These are phyloP conservation scores for Benthosema pterotum DNA, from an alignment of 2,797 vertebrate genomes.

Conservation along the genomic window DNA sequence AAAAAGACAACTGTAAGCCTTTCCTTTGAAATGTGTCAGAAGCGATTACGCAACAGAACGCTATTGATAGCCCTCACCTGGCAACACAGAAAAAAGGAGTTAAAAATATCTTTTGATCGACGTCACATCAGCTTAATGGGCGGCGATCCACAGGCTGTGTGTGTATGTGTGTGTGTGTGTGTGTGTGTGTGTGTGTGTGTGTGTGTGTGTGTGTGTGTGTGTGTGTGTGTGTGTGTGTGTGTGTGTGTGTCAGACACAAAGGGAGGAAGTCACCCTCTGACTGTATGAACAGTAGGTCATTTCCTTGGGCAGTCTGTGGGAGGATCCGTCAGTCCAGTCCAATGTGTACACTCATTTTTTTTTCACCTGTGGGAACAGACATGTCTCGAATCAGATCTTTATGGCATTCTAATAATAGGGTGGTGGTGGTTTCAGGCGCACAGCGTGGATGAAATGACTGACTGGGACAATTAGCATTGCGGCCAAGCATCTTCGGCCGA, in stretches of 20 bases:
- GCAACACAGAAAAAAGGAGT: slow-evolving; percentile 19
- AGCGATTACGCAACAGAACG: slow-evolving; percentile 11
- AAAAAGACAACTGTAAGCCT: too few species aligned
- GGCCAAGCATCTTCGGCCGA: too few species aligned
- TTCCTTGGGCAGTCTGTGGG: slow-evolving; percentile 38
- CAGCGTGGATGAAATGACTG: too few species aligned
- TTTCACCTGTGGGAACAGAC: too few species aligned
- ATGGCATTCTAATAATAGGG: too few species aligned
- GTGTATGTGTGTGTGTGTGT: slow-evolving; percentile 6
- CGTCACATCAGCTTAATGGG: slow-evolving; percentile 45
- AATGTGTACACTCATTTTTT: too few species aligned
- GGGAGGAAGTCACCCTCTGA: slow-evolving; percentile 61
- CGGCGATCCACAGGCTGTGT: slow-evolving; percentile 23
- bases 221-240: slow-evolving; percentile 34
- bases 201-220: slow-evolving; percentile 27
- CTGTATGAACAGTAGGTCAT: slow-evolving; percentile 26
- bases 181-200: slow-evolving; percentile 6
- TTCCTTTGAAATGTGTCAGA: not conserved
- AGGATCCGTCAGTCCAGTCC: slow-evolving; percentile 8
- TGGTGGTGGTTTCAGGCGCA: too few species aligned
- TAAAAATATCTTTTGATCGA: slow-evolving; percentile 52
- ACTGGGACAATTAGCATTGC: too few species aligned
- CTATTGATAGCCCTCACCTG: slow-evolving; percentile 26
- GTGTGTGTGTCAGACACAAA: slow-evolving; percentile 38
- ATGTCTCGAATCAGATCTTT: too few species aligned